These are phyloP conservation scores for Acanthochromis polyacanthus DNA, from an alignment of 2,113 vertebrate species.

Conservation along the genomic window DNA sequence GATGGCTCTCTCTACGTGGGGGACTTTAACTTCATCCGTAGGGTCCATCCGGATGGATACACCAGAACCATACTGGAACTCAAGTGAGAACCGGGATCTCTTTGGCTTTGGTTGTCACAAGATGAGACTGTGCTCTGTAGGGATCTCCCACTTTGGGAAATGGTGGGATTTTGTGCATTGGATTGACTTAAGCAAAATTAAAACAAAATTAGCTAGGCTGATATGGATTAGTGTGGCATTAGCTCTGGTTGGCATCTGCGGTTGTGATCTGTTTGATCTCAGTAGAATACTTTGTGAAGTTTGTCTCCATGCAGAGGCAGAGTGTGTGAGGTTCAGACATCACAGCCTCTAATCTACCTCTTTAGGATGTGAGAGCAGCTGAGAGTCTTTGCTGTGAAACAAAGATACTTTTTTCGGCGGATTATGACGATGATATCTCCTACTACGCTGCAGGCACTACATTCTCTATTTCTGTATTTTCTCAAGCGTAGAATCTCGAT, in stretches of 20 bases:
- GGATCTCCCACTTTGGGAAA: conserved; percentile 40
- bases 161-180: conserved; percentile 11
- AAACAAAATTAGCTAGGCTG: conserved; percentile 42
- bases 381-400: conserved; percentile 64
- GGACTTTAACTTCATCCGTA: conserved; percentile 96
- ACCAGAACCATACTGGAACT: conserved; percentile 93
- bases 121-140: not conserved
- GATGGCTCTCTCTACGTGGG: conserved; percentile 96
- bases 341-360: conserved; percentile 74
- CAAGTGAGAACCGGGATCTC: conserved; percentile 84
- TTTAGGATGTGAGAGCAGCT: conserved; percentile 65
- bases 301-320: conserved; percentile 48
- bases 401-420: conserved; percentile 66
- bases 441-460: conserved; percentile 72
- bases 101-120: not conserved
- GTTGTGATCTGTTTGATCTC: conserved; percentile 68
- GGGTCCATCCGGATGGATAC: conserved; percentile 93
- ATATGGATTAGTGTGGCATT: conserved; percentile 58
- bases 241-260: conserved; percentile 38
- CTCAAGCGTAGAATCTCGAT: conserved; percentile 68
- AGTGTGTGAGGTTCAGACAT: conserved; percentile 64
- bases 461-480: conserved; percentile 75
- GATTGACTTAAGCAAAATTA: conserved; percentile 50
- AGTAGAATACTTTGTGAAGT: conserved; percentile 53
- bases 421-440: conserved; percentile 75